Evolutionary conservation across 2,113 vertebrate genomes (phyloP).

Genomic region (Rafetus swinhoei): DNA sequence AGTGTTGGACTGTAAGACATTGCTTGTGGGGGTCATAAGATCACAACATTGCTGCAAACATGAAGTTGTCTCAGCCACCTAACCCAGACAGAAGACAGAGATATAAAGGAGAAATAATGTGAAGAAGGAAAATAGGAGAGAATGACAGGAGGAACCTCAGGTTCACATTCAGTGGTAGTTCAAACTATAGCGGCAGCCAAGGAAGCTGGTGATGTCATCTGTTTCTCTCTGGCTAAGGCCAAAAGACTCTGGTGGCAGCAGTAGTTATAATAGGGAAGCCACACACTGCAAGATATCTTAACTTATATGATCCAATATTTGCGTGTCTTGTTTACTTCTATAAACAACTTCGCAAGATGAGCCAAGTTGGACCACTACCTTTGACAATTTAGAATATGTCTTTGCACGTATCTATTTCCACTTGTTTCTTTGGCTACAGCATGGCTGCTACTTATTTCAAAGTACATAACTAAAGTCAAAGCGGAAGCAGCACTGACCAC

Average conservation of each 20-base stretch:
- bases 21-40: neutral
- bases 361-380: neutral
- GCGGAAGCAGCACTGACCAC: neutral
- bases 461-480: neutral
- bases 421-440: neutral
- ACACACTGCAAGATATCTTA: neutral
- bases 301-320: neutral
- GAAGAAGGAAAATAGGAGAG: neutral
- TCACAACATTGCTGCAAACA: neutral
- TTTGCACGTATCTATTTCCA: neutral
- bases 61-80: neutral
- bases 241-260: neutral
- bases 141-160: neutral
- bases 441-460: neutral
- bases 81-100: neutral
- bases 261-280: neutral
- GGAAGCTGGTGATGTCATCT: neutral
- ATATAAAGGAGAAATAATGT: neutral
- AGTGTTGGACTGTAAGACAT: neutral
- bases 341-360: neutral
- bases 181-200: conserved; percentile 37
- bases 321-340: neutral
- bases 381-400: neutral
- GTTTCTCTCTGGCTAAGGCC: conserved; percentile 27
- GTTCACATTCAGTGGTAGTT: neutral